Base-by-base conservation (phyloP, 2,113 vertebrate genomes). In the Pica pica region DNA sequence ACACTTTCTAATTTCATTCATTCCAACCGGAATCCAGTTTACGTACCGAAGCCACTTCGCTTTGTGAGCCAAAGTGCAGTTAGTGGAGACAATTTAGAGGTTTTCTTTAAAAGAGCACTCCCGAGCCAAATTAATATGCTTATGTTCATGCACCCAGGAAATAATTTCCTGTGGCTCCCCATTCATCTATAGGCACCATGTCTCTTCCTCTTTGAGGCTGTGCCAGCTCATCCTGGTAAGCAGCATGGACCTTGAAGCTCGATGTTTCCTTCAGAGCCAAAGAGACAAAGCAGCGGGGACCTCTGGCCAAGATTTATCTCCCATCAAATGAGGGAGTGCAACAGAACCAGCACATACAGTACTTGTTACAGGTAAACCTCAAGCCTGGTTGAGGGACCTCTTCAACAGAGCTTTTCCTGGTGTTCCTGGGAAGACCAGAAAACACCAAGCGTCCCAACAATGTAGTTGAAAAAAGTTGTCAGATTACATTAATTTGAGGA, bases 81-180 rank as follows among this genome's bases (percentile, higher is more conserved):
- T 61, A 88, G 33, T 7, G 22, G 19, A 92, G 30, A 69, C 59
- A 93, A 67, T 10, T 77, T 57, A 86, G 85, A 88, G 50, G 71
- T 88, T 83, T 96, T 89, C 41, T 71, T 87, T 71, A 81, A 67
- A 88, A 81, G 64, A 74, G 8, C 9, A 18, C 31, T 92, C 56
- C 19, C 63, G 52, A 90, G 47, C 35, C 89, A 81, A 90, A 94
- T 81, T 74, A 93, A n/a, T 44, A 87, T 21, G 30, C 46, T 92
- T 76, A 77, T 59, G 35, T 37, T 74, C 37, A 33, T 16, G 33
- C 46, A 95, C n/a, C 42, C 80, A 89, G n/a, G 39, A 78, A 93
- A 78, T 19, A 0, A 75, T 68, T 89, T 93, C 69, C 87, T 52
- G 28, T 91, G 73, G 86, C 74, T 95, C 37, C 49, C 59, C 35